These are phyloP conservation scores for Nycticorax nycticorax DNA, from an alignment of 2,113 vertebrate genomes.

Conservation along the genomic window DNA sequence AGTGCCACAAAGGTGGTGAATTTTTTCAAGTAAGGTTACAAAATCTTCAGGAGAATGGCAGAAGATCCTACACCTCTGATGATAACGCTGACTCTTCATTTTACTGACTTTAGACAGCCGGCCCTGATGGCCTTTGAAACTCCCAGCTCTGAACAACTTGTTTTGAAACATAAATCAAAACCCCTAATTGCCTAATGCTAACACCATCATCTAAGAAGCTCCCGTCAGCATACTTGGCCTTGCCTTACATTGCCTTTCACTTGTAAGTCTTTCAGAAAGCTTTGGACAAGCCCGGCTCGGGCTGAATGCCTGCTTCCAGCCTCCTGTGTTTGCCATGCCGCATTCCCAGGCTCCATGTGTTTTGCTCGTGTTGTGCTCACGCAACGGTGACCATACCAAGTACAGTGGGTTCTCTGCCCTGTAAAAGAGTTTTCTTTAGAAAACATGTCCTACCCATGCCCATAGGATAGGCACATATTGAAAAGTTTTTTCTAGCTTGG, in stretches of 20 bases:
- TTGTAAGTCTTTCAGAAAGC: neutral
- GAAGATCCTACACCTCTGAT: neutral
- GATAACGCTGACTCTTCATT: neutral
- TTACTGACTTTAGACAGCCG: neutral
- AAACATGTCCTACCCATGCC: neutral
- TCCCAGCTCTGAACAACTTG: neutral
- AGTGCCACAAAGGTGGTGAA: neutral
- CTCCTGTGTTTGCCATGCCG: accelerated
- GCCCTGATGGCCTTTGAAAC: neutral
- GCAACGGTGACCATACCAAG: neutral
- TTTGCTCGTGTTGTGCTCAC: neutral
- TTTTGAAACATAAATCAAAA: neutral
- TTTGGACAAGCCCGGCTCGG: neutral
- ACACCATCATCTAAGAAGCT: neutral
- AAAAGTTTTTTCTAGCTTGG: neutral
- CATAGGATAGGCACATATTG: neutral
- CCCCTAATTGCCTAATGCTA: neutral
- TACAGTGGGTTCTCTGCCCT: neutral
- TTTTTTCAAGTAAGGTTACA: neutral
- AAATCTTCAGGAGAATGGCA: neutral
- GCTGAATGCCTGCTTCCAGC: neutral
- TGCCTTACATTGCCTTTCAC: neutral
- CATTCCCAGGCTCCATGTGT: accelerated
- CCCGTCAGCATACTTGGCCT: neutral
- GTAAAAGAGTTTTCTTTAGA: neutral